A percentile compares a stretch with the other conserved stretches of the same genome.
These are phyloP conservation scores for Eupithecia insigniata DNA, from an alignment of 2,888 invertebrate genomes.

Conservation along the genomic window DNA sequence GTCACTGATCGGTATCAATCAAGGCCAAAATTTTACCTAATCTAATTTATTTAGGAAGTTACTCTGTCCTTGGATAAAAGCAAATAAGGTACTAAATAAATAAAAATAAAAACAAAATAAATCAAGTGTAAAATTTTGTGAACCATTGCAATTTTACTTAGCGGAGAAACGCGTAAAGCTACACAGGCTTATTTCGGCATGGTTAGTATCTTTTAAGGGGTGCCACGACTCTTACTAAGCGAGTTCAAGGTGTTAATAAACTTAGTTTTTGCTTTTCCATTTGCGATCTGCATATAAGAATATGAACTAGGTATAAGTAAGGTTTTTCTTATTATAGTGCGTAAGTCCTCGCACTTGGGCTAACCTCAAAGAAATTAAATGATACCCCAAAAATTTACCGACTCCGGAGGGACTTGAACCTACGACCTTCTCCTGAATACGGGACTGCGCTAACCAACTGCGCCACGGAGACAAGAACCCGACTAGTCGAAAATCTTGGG, in stretches of 20 bases:
- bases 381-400: too few relatives aligned
- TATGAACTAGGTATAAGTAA: neutral
- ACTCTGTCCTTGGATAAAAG: neutral
- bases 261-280: constrained; percentile 54
- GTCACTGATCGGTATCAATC: constrained; percentile 6
- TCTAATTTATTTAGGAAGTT: neutral
- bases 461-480: too few relatives aligned
- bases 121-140: neutral
- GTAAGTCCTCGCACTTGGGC: too few relatives aligned
- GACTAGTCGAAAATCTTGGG: too few relatives aligned
- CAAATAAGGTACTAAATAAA: too few relatives aligned
- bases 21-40: neutral
- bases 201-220: constrained; percentile 42
- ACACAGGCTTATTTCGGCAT: constrained; percentile 33
- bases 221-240: constrained; percentile 36
- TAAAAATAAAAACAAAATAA: too few relatives aligned
- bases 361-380: too few relatives aligned
- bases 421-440: too few relatives aligned
- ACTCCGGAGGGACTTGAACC: too few relatives aligned
- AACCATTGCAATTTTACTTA: constrained; percentile 43
- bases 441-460: too few relatives aligned
- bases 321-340: too few relatives aligned
- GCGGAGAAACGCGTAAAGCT: constrained; percentile 37
- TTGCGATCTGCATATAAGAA: constrained; percentile 46
- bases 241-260: constrained; percentile 43